phyloP scores from a whole-genome alignment of 2,113 vertebrate species.

The Onychostruthus taczanowskii region DNA sequence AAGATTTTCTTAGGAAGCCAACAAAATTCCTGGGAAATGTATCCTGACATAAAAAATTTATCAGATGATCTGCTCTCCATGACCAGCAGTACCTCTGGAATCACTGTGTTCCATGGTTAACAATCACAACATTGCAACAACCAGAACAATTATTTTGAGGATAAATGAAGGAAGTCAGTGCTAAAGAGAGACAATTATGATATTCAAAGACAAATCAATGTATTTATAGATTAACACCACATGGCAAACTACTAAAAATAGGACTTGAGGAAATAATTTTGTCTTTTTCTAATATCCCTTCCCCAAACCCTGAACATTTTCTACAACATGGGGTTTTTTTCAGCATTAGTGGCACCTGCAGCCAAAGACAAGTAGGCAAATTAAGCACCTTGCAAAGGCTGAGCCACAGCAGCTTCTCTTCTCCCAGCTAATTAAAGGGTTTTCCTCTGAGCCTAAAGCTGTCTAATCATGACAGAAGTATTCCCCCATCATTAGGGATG shows the following conservation, averaged over 20 bases:
- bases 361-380: neutral
- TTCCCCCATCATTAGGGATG: slow-evolving; percentile 14
- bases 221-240: neutral
- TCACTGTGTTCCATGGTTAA: neutral
- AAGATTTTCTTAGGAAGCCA: neutral
- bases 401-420: neutral
- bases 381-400: neutral
- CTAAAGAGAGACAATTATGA: neutral
- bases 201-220: neutral
- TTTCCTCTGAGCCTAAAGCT: slow-evolving; percentile 27
- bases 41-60: neutral
- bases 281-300: neutral
- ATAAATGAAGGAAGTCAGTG: neutral
- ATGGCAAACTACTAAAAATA: neutral
- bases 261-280: neutral
- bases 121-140: neutral
- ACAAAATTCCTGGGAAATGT: neutral
- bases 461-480: neutral
- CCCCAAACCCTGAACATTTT: neutral
- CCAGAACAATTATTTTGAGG: neutral
- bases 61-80: neutral
- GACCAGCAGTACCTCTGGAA: neutral
- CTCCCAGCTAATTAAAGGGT: slow-evolving; percentile 6
- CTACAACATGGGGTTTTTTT: neutral
- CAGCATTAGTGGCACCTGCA: neutral